These are phyloP conservation scores for Adelognathus sp. DNA, from an alignment of 2,888 invertebrate species.

Conservation along the genomic window DNA sequence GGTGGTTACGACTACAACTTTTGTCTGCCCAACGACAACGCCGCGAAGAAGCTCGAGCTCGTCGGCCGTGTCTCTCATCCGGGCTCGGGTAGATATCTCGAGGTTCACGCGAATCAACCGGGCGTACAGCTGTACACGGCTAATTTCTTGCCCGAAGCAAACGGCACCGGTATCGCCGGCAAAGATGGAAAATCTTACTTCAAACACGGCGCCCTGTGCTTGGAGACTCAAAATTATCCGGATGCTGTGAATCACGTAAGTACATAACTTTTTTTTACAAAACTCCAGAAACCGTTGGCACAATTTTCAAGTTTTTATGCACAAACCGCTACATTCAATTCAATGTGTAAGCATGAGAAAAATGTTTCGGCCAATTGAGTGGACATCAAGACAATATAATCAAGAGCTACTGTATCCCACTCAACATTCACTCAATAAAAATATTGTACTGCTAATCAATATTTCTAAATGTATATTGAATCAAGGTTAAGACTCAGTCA, in stretches of 20 bases:
- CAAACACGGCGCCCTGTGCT: constrained; percentile 91
- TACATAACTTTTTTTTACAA: no score
- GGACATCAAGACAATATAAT: no score
- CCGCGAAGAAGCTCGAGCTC: constrained; percentile 81
- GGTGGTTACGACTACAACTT: constrained; percentile 93
- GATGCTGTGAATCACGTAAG: constrained; percentile 93
- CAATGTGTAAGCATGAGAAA: no score
- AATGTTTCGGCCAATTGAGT: no score
- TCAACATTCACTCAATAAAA: no score
- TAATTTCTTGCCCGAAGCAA: constrained; percentile 87
- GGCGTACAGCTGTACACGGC: constrained; percentile 96
- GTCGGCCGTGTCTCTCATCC: constrained; percentile 88
- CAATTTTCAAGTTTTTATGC: no score
- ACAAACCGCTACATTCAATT: no score
- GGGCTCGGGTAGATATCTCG: constrained; percentile 87
- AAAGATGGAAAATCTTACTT: constrained; percentile 88
- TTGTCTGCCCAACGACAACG: constrained; percentile 82
- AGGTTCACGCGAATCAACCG: constrained; percentile 93
- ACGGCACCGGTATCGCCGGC: constrained; percentile 83
- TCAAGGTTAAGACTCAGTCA: no score
- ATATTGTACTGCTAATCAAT: no score
- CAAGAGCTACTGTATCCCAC: no score
- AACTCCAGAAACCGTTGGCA: no score
- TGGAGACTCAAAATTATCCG: constrained; percentile 96
- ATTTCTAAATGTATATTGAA: no score